Conservation (phyloP, 2,888 invertebrate genomes). For the Neoscelio sp. region DNA sequence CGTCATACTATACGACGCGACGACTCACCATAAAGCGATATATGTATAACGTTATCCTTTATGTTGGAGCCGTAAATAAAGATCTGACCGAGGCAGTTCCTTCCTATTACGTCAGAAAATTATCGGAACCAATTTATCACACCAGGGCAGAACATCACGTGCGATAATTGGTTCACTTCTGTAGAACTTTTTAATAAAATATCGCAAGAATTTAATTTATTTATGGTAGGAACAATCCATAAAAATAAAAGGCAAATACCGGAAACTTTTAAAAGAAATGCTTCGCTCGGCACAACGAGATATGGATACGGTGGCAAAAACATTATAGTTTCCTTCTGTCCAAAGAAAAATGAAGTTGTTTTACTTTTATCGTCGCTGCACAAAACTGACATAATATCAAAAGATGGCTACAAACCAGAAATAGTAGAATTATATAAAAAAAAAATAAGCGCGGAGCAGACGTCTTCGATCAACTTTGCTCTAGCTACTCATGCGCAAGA, state of each 20-base stretch:
- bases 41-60: too few species aligned
- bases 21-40: too few species aligned
- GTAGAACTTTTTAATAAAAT: background rate
- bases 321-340: constrained; percentile 24
- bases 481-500: background rate
- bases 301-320: constrained; percentile 4
- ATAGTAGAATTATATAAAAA: constrained; percentile 5
- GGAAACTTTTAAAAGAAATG: constrained; percentile 1
- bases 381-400: background rate
- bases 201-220: too few species aligned
- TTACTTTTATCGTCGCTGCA: constrained; percentile 17
- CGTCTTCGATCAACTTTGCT: background rate
- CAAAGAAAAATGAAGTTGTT: constrained; percentile 17
- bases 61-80: too few species aligned
- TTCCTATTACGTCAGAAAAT: constrained; percentile 18
- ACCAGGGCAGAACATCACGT: constrained; percentile 17
- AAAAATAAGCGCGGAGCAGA: background rate
- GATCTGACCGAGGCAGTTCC: too few species aligned
- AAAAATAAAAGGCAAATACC: constrained; percentile 44
- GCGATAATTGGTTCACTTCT: constrained; percentile 26
- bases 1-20: too few species aligned
- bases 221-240: constrained; percentile 19
- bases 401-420: background rate
- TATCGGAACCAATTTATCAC: constrained; percentile 15
- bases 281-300: background rate